Percentiles rank a stretch among this genome's conserved stretches.
Evolutionary conservation across 2,888 invertebrate species (phyloP).

Genomic region (Platycnemis pennipes): DNA sequence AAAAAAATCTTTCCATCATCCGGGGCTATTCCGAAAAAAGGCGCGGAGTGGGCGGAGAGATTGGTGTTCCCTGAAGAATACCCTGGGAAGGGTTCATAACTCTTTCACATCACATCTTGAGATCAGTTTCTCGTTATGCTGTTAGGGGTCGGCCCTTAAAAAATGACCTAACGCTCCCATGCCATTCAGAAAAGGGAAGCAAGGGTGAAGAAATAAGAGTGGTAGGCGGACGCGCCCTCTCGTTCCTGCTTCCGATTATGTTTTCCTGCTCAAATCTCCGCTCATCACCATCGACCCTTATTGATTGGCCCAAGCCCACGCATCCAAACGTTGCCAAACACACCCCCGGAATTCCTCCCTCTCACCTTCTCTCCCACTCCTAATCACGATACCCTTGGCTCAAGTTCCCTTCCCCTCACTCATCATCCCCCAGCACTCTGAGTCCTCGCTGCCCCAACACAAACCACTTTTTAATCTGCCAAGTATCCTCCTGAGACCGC

Average conservation of each 20-base stretch:
- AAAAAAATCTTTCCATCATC: constrained; percentile 9
- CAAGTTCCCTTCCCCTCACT: neutral
- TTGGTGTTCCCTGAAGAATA: neutral
- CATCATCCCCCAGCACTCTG: neutral
- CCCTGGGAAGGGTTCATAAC: neutral
- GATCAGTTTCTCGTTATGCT: constrained; percentile 36
- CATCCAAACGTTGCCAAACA: neutral
- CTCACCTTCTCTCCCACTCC: neutral
- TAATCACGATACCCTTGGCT: constrained; percentile 23
- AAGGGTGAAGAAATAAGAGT: neutral
- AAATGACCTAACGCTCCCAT: constrained; percentile 38
- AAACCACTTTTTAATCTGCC: neutral
- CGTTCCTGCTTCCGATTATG: neutral
- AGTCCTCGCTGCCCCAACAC: neutral
- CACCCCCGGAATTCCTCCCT: too few relatives aligned
- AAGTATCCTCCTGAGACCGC: neutral
- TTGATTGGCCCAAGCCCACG: neutral
- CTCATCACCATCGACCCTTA: constrained; percentile 46
- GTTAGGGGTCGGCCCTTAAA: neutral
- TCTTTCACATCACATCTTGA: constrained; percentile 49
- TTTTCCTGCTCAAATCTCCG: neutral
- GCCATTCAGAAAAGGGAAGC: neutral
- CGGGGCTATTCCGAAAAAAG: neutral
- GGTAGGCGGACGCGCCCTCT: neutral
- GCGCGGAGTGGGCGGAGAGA: neutral